Evolutionary conservation across 1,140 invertebrate species (phyloP).

Genomic region (Melitaea cinxia): DNA sequence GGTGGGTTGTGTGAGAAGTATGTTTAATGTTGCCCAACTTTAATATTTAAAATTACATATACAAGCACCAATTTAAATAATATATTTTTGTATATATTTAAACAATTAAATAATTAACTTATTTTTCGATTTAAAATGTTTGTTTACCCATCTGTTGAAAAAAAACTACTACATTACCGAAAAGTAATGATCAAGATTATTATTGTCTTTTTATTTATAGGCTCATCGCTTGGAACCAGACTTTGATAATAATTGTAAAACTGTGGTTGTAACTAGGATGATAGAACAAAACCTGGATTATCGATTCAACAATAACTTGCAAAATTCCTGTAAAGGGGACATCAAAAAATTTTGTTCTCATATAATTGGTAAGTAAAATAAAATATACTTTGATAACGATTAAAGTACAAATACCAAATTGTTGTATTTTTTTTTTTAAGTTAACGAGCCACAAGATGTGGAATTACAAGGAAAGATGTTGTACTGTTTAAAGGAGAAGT

Average conservation of each 20-base stretch:
- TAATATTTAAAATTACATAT: too few species aligned
- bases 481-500: conserved; percentile 89
- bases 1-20: conserved; percentile 48
- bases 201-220: conserved; percentile 80
- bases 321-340: conserved; percentile 89
- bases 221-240: conserved; percentile 89
- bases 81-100: too few species aligned
- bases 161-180: too few species aligned
- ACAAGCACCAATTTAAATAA: too few species aligned
- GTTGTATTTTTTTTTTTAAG: conserved; percentile 34
- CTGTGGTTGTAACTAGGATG: conserved; percentile 93
- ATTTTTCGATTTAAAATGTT: too few species aligned
- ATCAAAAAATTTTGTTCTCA: conserved; percentile 88
- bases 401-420: background rate
- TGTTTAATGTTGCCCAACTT: too few species aligned
- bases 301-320: conserved; percentile 93
- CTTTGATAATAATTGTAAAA: conserved; percentile 93
- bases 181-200: background rate
- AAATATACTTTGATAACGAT: background rate
- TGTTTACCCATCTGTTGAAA: too few species aligned
- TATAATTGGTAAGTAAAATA: conserved; percentile 82
- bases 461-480: conserved; percentile 86
- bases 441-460: conserved; percentile 80
- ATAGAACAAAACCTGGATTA: conserved; percentile 96
- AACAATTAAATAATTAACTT: too few species aligned